Evolutionary conservation across 2,888 invertebrate species (phyloP).

Genomic region (Lasioglossum marginatum): DNA sequence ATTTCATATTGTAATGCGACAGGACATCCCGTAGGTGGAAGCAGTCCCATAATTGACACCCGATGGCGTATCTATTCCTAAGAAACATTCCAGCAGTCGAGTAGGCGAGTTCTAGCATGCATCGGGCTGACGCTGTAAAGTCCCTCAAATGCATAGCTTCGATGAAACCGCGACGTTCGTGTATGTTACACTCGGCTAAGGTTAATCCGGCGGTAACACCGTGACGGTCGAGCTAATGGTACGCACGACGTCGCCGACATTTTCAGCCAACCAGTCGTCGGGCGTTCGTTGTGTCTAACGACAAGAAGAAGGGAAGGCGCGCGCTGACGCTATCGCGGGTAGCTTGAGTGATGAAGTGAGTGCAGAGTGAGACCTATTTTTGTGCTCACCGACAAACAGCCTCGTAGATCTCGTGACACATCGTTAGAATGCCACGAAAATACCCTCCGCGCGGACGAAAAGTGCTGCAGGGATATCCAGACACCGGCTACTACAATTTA

Average conservation of each 20-base stretch:
- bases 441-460: conserved; percentile 64
- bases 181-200: conserved; percentile 63
- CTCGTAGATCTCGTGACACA: conserved; percentile 79
- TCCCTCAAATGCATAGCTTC: conserved; percentile 56
- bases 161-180: conserved; percentile 55
- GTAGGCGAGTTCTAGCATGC: conserved; percentile 2
- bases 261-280: conserved; percentile 69
- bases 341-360: conserved; percentile 80
- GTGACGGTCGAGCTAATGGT: conserved; percentile 74
- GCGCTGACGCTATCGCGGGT: conserved; percentile 38
- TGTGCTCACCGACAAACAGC: conserved; percentile 79
- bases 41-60: background rate
- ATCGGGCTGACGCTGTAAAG: conserved; percentile 28
- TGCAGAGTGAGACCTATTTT: conserved; percentile 83
- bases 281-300: conserved; percentile 64
- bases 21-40: background rate
- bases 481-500: conserved; percentile 58
- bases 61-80: conserved; percentile 28
- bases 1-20: background rate
- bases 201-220: conserved; percentile 76
- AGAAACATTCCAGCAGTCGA: conserved; percentile 31
- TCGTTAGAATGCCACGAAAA: conserved; percentile 77
- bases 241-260: conserved; percentile 71
- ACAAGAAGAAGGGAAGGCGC: conserved; percentile 47
- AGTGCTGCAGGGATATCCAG: conserved; percentile 53